Evolutionary conservation across 1,140 invertebrate species (phyloP), one percentile per base, ranked within the genome.

Genomic region (Cydia fagiglandana): DNA sequence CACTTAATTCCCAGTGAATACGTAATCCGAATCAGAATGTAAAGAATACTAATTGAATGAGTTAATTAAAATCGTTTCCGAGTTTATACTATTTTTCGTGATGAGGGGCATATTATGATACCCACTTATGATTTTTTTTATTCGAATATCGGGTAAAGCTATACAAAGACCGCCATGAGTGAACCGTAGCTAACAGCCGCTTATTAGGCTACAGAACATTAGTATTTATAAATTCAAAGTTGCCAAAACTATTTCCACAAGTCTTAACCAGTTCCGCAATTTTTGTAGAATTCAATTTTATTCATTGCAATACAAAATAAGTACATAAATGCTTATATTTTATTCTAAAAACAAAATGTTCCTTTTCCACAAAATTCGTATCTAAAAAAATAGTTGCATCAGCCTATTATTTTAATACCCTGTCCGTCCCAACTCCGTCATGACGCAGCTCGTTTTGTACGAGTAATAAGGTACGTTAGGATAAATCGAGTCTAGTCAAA

Each of bases 361-460:
- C 24, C 0, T 56, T 56, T 56, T 17, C n/a, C 7, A 61, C 20
- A 61, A 61, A 61, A 12, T 56, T 10, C 20, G 5, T 1, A 61
- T 61, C 10, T 9, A 6, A 61, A 61, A 50, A 61, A 24, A 7
- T n/a, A 10, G 56, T 61, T 61, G 56, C 17, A 61, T 61, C 56
- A 61, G 56, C 56, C 56, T 61, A 61, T 61, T 61, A 61, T 61
- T 61, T 61, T 61, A 61, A 24, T 61, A 61, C 20, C 56, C 56
- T 61, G 56, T 24, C 56, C 56, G 56, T 61, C 56, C 56, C 56
- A 24, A 61, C 17, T 61, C 20, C 20, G 20, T 24, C 56, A 61
- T 61, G 56, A 61, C 56, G 15, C 56, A 24, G 56, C 56, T n/a
- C 20, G 50, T n/a, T 53, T 53, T 17, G 50, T 47, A 47, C 45